Evolutionary conservation across 1,140 invertebrate genomes (phyloP), one percentile per base, ranked within the genome.

Genomic region (Charaxes varanes): DNA sequence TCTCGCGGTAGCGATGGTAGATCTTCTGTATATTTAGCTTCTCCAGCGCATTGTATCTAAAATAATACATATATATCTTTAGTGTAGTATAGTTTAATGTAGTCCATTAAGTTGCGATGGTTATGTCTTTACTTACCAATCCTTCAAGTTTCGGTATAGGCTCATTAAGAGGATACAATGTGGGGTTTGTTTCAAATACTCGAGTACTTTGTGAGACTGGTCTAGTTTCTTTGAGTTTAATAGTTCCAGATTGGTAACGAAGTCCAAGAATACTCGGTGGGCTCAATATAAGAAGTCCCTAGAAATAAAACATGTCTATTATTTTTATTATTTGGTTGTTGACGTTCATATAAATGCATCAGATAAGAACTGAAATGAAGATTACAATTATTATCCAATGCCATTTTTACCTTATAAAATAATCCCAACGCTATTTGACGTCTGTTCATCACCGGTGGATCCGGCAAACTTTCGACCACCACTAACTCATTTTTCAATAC

Each of bases 91-190:
- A 21, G 4, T 23, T 34, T 38, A 85, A 58, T 32, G 17, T 38
- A 38, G 7, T 8, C 2, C 8, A 2, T 22, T 22, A n/a, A 3
- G 2, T 7, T 3, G 8, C 21, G 21, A 23, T 8, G 22, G 10
- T 11, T 22, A 14, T 84, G 6, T 3, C n/a, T 10, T 87, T 17
- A 57, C 55, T 59, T 30, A 87, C 73, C 17, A 87, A 53, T 0
- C 88, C 86, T 61, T 92, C 91, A 6, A 91, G 35, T 70, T 93
- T 94, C 1, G 85, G 84, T 22, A 92, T 58, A 0, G 91, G 89
- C 67, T 93, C 72, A 55, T 87, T 91, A 4, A 93, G 53, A n/a
- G 92, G 92, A 87, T 88, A 93, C 2, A 88, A 37, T 5, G 84
- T 77, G 46, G 86, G 82, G 48, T 91, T 86, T 0, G 87, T 89